Conservation (phyloP, 1,140 invertebrate genomes). For the Eumeta japonica region DNA sequence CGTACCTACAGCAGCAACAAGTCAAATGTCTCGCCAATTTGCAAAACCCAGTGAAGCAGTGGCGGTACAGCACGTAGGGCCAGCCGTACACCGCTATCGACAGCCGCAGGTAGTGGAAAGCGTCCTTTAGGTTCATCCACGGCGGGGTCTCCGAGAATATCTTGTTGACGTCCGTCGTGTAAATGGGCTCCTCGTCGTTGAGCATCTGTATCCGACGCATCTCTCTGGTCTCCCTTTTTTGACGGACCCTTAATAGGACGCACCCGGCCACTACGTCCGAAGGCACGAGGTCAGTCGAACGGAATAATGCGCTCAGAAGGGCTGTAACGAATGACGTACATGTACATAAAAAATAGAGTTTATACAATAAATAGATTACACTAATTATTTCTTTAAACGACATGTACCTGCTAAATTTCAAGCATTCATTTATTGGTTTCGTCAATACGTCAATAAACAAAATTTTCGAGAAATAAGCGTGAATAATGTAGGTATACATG, state of each 20-base stretch:
- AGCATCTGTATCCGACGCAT: slow-evolving; percentile 68
- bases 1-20: slow-evolving; percentile 75
- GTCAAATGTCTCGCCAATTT: slow-evolving; percentile 68
- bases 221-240: slow-evolving; percentile 71
- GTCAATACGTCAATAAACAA: no score
- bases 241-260: slow-evolving; percentile 72
- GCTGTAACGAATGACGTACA: slow-evolving; percentile 58
- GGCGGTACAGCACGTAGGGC: slow-evolving; percentile 80
- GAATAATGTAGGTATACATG: no score
- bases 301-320: slow-evolving; percentile 71
- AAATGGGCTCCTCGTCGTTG: slow-evolving; percentile 66
- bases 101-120: slow-evolving; percentile 73
- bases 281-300: slow-evolving; percentile 83
- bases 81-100: slow-evolving; percentile 87
- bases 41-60: slow-evolving; percentile 73
- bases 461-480: no score
- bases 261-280: slow-evolving; percentile 87
- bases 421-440: no score
- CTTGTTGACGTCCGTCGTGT: slow-evolving; percentile 63
- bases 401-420: no score
- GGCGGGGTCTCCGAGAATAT: slow-evolving; percentile 63
- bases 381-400: no score
- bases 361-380: no score
- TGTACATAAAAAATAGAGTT: slow-evolving; percentile 5
- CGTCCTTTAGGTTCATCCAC: slow-evolving; percentile 80